phyloP scores from a whole-genome alignment of 2,113 vertebrate genomes.

The Ivindomyrus marchei region DNA sequence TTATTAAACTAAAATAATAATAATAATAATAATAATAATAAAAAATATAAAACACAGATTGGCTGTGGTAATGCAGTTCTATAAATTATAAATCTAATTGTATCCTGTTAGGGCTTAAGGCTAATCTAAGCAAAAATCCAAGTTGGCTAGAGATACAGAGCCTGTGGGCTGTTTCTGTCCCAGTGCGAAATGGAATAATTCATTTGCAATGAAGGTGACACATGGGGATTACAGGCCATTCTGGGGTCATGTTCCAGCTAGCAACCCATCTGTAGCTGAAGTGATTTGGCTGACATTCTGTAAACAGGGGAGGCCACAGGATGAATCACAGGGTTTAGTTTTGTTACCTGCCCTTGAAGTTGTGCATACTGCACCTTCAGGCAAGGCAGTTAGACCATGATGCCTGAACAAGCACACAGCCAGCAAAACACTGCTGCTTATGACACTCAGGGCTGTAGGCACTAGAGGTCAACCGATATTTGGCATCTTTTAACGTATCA shows the following conservation, averaged over 20 bases:
- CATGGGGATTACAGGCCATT: background rate
- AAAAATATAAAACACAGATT: background rate
- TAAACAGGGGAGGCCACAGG: background rate
- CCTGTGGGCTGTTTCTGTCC: background rate
- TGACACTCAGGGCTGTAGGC: no score
- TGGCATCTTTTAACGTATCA: no score
- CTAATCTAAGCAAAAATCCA: background rate
- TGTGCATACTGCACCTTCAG: no score
- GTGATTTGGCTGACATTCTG: background rate
- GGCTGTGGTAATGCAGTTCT: no score
- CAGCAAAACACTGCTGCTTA: no score
- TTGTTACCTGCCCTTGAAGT: no score
- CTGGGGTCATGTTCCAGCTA: background rate
- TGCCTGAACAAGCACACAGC: no score
- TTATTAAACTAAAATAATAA: no score
- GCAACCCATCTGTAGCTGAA: background rate
- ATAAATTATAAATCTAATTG: no score
- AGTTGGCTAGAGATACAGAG: background rate
- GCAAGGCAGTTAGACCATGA: no score
- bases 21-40: no score
- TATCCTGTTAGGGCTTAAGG: background rate
- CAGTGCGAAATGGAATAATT: background rate
- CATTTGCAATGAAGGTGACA: background rate
- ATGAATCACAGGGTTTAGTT: background rate
- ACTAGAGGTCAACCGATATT: no score